Evolutionary conservation across 2,888 invertebrate genomes (phyloP).

Genomic region (Mallateleia sp.): DNA sequence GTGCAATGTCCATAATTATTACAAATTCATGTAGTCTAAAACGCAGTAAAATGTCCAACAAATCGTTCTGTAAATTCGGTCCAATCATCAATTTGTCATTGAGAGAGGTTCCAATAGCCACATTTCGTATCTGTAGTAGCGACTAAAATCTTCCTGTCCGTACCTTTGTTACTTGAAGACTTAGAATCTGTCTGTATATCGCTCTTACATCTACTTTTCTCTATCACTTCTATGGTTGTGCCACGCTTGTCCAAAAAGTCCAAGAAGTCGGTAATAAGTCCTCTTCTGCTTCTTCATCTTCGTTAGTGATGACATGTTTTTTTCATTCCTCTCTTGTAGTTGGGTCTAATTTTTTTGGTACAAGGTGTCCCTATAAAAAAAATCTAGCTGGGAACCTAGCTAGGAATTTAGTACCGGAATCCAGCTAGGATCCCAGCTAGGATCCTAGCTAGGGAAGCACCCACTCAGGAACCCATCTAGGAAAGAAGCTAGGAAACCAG

Average conservation of each 20-base stretch:
- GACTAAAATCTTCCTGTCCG: too few species aligned
- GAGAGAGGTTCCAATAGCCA: constrained; percentile 31
- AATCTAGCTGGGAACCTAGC: too few species aligned
- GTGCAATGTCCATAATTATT: constrained; percentile 27
- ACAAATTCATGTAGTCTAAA: constrained; percentile 47
- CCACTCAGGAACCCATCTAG: too few species aligned
- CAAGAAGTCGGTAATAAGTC: constrained; percentile 11
- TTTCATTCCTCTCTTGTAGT: constrained; percentile 36
- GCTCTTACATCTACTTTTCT: background rate
- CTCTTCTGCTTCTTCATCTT: background rate
- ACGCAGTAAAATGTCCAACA: constrained; percentile 31
- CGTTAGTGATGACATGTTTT: background rate
- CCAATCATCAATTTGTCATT: constrained; percentile 49
- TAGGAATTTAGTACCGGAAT: too few species aligned
- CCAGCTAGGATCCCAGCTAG: too few species aligned
- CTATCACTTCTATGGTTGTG: constrained; percentile 18
- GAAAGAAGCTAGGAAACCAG: too few species aligned
- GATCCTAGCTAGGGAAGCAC: too few species aligned
- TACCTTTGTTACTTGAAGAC: too few species aligned
- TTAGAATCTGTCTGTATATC: background rate
- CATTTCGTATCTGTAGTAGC: too few species aligned
- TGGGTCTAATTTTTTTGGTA: constrained; percentile 30
- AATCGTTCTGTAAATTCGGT: constrained; percentile 36
- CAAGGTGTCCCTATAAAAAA: too few species aligned
- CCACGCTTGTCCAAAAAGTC: constrained; percentile 8